Evolutionary conservation across 23 tunicate species (phyloP).

Genomic region (Ascidia mentula): DNA sequence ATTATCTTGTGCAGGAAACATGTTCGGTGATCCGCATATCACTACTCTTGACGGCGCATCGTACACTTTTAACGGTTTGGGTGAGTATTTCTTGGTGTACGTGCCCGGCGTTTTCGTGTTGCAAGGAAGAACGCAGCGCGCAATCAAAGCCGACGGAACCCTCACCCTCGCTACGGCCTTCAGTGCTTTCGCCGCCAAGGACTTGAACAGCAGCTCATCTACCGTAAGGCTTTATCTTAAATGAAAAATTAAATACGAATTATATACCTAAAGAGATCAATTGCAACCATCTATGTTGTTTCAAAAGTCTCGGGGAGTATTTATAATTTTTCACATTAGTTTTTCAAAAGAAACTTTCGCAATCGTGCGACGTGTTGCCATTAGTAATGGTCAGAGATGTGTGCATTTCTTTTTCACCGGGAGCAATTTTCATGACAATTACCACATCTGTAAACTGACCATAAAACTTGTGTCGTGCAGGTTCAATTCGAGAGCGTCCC

Average conservation of each 20-base stretch:
- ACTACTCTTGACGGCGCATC: constrained; percentile 49
- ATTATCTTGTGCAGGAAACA: background rate
- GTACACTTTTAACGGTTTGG: constrained; percentile 64
- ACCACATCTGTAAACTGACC: no score
- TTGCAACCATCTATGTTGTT: no score
- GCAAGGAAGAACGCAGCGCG: constrained; percentile 30
- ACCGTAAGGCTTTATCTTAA: background rate
- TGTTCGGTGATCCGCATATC: constrained; percentile 57
- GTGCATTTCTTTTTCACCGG: no score
- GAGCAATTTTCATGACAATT: no score
- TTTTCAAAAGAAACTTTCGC: no score
- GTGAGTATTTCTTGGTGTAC: constrained; percentile 47
- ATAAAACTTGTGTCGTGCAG: background rate
- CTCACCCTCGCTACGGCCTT: constrained; percentile 35
- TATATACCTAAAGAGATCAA: no score
- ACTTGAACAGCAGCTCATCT: background rate
- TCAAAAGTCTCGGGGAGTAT: no score
- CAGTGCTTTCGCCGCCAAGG: constrained; percentile 34
- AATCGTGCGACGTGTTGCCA: no score
- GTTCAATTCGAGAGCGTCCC: constrained; percentile 27
- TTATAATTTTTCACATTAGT: no score
- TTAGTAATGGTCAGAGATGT: no score
- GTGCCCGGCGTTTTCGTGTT: constrained; percentile 21
- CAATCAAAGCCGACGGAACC: constrained; percentile 32
- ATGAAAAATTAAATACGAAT: no score